Percentiles rank a stretch among this genome's conserved stretches.
phyloP scores from a whole-genome alignment of 2,113 vertebrate species.

The Poecile atricapillus region DNA sequence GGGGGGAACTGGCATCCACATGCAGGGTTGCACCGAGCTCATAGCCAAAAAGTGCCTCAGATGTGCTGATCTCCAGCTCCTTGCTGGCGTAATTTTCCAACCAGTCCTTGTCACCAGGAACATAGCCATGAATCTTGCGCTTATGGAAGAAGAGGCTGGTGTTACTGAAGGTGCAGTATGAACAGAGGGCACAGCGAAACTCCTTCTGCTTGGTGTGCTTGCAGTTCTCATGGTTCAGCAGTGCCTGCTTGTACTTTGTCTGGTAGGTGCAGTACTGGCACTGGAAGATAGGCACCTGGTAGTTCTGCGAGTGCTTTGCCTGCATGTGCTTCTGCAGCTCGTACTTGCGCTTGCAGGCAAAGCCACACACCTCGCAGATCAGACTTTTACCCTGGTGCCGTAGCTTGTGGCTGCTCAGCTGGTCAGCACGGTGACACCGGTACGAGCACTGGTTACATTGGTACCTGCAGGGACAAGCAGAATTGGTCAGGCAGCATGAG shows the following conservation, averaged over 20 bases:
- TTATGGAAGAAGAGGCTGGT: conserved; percentile 96
- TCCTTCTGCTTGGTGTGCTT: conserved; percentile 89
- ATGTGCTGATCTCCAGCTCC: conserved; percentile 76
- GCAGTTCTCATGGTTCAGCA: conserved; percentile 95
- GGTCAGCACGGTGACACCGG: conserved; percentile 92
- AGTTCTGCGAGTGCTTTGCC: conserved; percentile 80
- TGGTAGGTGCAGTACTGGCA: conserved; percentile 93
- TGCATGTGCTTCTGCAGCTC: conserved; percentile 94
- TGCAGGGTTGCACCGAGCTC: neutral
- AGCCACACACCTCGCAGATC: conserved; percentile 95
- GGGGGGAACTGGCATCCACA: neutral
- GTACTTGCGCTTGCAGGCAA: conserved; percentile 91
- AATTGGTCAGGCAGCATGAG: accelerated
- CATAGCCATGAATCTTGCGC: conserved; percentile 88
- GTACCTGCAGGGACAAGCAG: conserved; percentile 75
- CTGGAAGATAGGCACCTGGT: conserved; percentile 74
- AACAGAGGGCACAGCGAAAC: conserved; percentile 88
- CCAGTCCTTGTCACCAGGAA: conserved; percentile 90
- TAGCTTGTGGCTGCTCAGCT: conserved; percentile 96
- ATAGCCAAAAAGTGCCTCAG: conserved; percentile 38
- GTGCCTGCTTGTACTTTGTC: conserved; percentile 88
- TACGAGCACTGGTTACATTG: conserved; percentile 92
- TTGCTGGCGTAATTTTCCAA: conserved; percentile 82
- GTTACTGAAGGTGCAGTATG: conserved; percentile 90
- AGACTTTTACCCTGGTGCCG: conserved; percentile 92